Evolutionary conservation across 2,113 vertebrate species (phyloP), one percentile per base, ranked within the genome.

Genomic region (Lates calcarifer): DNA sequence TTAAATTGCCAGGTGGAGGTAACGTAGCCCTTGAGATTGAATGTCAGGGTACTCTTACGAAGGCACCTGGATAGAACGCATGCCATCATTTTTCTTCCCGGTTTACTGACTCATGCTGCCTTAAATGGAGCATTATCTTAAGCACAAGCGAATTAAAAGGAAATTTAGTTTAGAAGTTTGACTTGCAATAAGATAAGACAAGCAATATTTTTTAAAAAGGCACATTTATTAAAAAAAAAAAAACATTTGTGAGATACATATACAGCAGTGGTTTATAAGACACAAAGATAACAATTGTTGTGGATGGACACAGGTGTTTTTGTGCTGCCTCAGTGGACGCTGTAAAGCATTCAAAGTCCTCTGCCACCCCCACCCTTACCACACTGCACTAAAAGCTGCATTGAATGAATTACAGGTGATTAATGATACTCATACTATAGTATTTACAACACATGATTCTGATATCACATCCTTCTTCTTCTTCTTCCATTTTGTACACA

Each of bases 201-300:
- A 15, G 11, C 2, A 24, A 39, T 37, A 29, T 74, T 14, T 76
- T 70, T 7, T 60, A 69, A 87, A 84, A 20, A 65, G 17, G 20
- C 5, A 60, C 43, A n/a, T 93, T 92, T 92, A 92, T 91, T 91
- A 24, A 41, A 74, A 79, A 72, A 86, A 79, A 35, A 55, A 68
- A 49, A 71, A 65, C 35, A 45, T 18, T 74, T 64, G 47, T 18
- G 20, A 57, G 51, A 78, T 66, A 79, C 67, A 82, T 68, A 18
- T 39, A 55, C 58, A 53, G 56, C 65, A 74, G 35, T 24, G 47
- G 17, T 18, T 65, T 39, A 65, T 18, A 47, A 79, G 26, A 76
- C 64, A 71, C 55, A 62, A 31, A 24, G 26, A 71, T n/a, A 45
- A 75, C 24, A 26, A 39, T 14, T 65, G 41, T 43, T 70, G 11